Evolutionary conservation across 2,797 vertebrate genomes (phyloP).

Genomic region (Champsocephalus gunnari): DNA sequence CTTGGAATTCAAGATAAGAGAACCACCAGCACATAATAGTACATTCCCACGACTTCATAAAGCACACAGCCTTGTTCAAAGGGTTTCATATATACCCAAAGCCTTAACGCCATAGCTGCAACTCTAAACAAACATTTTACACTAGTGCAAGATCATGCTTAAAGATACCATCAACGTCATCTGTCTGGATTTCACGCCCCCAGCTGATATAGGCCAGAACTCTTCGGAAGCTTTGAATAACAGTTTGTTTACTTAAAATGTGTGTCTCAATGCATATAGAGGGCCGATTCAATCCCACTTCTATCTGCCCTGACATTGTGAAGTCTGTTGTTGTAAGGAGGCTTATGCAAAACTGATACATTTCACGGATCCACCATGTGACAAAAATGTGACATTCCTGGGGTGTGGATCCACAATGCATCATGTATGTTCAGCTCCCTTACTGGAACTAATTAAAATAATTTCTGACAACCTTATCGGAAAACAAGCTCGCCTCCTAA

Average conservation of each 20-base stretch:
- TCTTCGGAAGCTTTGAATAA: slow-evolving; percentile 89
- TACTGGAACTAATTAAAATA: slow-evolving; percentile 95
- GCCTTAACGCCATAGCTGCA: slow-evolving; percentile 39
- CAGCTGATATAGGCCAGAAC: slow-evolving; percentile 82
- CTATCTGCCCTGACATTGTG: slow-evolving; percentile 84
- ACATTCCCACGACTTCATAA: background rate
- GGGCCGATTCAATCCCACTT: slow-evolving; percentile 81
- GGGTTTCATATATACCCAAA: slow-evolving; percentile 6
- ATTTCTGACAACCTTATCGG: slow-evolving; percentile 91
- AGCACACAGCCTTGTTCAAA: background rate
- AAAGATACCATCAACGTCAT: slow-evolving; percentile 75
- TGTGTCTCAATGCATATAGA: slow-evolving; percentile 84
- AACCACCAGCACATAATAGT: background rate
- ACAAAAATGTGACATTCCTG: slow-evolving; percentile 95
- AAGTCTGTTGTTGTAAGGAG: slow-evolving; percentile 90
- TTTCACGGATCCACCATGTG: slow-evolving; percentile 95
- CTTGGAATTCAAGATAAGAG: background rate
- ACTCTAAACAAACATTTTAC: slow-evolving; percentile 75
- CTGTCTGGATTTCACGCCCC: slow-evolving; percentile 80
- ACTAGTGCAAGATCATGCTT: slow-evolving; percentile 49
- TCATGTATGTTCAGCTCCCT: slow-evolving; percentile 84
- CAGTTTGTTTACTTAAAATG: slow-evolving; percentile 93
- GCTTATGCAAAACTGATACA: slow-evolving; percentile 91
- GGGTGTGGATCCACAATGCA: slow-evolving; percentile 83
- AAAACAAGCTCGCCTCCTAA: slow-evolving; percentile 84